Percentiles rank a stretch among this genome's conserved stretches.
Conservation (phyloP, 2,113 vertebrate genomes). For the Origma solitaria region DNA sequence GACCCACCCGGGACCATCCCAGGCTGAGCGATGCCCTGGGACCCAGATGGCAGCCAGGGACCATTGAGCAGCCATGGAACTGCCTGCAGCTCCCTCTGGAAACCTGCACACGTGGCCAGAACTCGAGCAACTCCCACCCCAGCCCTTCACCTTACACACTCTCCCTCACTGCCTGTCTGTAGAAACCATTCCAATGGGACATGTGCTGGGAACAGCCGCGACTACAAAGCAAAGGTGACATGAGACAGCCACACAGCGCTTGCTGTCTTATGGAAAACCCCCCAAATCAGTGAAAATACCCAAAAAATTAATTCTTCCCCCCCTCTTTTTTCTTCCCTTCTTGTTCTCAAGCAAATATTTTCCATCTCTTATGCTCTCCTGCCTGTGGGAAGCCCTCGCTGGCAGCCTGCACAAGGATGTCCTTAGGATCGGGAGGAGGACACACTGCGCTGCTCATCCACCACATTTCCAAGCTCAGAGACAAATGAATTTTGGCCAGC, state of each 20-base stretch:
- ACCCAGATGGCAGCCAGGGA: rapidly evolving
- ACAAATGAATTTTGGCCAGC: neutral
- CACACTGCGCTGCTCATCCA: neutral
- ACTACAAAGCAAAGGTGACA: rapidly evolving
- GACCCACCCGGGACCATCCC: rapidly evolving
- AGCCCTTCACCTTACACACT: rapidly evolving
- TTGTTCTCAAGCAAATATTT: too few species aligned
- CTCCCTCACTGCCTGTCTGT: rapidly evolving
- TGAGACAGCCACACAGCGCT: rapidly evolving
- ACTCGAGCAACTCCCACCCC: rapidly evolving
- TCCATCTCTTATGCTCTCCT: rapidly evolving
- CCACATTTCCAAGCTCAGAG: neutral
- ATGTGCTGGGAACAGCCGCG: rapidly evolving
- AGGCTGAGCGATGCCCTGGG: rapidly evolving
- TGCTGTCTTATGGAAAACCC: neutral
- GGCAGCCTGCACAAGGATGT: neutral
- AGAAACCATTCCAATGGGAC: rapidly evolving
- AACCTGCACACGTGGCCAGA: rapidly evolving
- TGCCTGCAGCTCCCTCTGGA: rapidly evolving
- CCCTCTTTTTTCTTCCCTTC: neutral
- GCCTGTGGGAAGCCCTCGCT: rapidly evolving
- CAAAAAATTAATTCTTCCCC: neutral
- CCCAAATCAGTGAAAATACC: neutral
- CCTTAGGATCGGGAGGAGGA: neutral
- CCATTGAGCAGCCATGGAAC: rapidly evolving